Base-by-base conservation (phyloP, 2,797 vertebrate genomes). In the Chaenodraco wilsoni region DNA sequence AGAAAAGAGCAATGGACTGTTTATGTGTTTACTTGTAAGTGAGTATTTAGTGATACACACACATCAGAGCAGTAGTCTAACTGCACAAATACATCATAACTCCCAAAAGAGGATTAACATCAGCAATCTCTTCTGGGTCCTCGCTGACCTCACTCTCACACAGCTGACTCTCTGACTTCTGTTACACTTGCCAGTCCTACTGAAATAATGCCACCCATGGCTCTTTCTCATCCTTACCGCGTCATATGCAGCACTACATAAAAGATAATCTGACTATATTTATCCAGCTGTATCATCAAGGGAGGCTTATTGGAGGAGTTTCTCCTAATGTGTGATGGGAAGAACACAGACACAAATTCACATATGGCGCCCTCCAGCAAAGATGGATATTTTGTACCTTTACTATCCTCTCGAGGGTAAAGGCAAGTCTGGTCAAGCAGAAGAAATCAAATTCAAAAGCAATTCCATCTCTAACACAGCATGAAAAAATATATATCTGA, bases 101-200 rank as follows among this genome's bases (percentile, higher is more conserved):
- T 94, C 88, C 89, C 88, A 92, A 89, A 94, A 93, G 93, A 94
- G 91, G 92, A 93, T 93, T 93, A 93, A 81, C 84, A 87, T 63
- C 79, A 88, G 84, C 86, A 75, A 83, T 86, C 90, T 90, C 90
- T 83, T 84, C 79, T 74, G 79, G 89, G 84, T 86, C 88, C 87
- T 84, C 4, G 33, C 62, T 91, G 87, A 91, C 88, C 91, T 91
- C 88, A 88, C 90, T 85, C 84, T 88, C 70, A 60, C 78, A 87
- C 65, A 84, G 79, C 67, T 62, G 69, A 75, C 72, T 21, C 21
- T 21, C 21, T 88, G 57, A 75, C 66, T 49, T 66, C 23, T 48
- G 55, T 17, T 44, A 21, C 69, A 63, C 55, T 63, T 23, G 51
- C 23, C 63, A 62, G 51, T 57, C 60, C 49, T n/a, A 41, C 43